These are phyloP conservation scores for Brenthis daphne DNA, from an alignment of 2,888 invertebrate species.

Conservation along the genomic window DNA sequence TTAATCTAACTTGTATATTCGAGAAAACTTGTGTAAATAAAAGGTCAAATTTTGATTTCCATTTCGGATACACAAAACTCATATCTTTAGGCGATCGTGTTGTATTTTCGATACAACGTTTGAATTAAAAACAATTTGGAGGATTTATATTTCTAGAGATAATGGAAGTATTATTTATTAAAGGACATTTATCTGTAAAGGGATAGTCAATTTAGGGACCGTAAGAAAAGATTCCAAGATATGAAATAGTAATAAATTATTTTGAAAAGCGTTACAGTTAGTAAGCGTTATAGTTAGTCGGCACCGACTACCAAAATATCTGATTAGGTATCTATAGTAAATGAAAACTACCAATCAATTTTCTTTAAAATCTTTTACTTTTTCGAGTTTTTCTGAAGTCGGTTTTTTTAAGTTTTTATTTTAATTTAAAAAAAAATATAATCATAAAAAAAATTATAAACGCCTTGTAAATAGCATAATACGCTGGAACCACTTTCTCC, in stretches of 20 bases:
- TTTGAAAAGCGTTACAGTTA: too few relatives aligned
- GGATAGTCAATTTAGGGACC: background rate
- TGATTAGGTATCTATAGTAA: too few relatives aligned
- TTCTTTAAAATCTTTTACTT: too few relatives aligned
- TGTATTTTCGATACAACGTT: slow-evolving; percentile 11
- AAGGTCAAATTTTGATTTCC: slow-evolving; percentile 13
- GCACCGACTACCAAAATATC: too few relatives aligned
- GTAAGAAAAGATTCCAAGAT: background rate
- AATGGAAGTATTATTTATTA: slow-evolving; percentile 21
- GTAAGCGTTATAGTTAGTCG: too few relatives aligned
- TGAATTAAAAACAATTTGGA: slow-evolving; percentile 28
- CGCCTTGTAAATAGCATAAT: too few relatives aligned
- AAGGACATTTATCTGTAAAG: background rate
- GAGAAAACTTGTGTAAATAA: background rate
- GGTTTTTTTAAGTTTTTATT: too few relatives aligned
- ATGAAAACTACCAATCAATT: too few relatives aligned
- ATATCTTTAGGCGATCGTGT: slow-evolving; percentile 14
- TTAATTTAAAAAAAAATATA: too few relatives aligned
- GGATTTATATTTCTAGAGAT: slow-evolving; percentile 27
- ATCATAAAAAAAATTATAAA: too few relatives aligned
- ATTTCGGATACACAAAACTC: slow-evolving; percentile 14
- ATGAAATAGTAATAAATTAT: background rate
- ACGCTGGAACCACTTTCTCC: too few relatives aligned
- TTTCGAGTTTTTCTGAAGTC: too few relatives aligned
- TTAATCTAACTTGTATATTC: background rate